Evolutionary conservation across 2,797 vertebrate genomes (phyloP), one percentile per base, ranked within the genome.

Genomic region (Sebastes ruberrimus): DNA sequence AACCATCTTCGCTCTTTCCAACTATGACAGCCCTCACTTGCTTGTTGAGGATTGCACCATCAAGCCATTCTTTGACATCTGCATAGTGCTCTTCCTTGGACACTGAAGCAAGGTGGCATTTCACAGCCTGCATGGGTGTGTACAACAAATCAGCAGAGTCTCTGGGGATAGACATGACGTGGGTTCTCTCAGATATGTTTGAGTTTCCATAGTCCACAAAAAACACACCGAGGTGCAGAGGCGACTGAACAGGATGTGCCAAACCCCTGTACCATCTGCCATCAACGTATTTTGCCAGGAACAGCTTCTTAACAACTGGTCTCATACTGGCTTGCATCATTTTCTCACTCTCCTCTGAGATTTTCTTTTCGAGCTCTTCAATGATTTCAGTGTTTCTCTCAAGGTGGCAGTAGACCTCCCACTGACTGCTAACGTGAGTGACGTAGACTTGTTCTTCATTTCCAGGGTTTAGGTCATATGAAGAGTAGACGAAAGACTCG

Each of bases 181-280:
- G 91, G 33, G 82, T 91, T 91, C 94, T 95, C 72, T 96, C 94
- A 16, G 95, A 94, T 55, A 97, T 89, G 5, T 89, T 86, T 69
- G 87, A 93, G 92, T 98, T 97, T 88, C 98, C 98, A 89, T 97
- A 99, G 91, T 99, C 98, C 64, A 99, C 98, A 93, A 97, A 99
- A 76, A 97, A 95, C 13, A 97, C 96, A 4, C 75, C 77, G 0
- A 96, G 66, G 81, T 95, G 94, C 63, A 94, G 89, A 2, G 93
- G 92, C 0, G 95, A 97, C 27, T 90, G 89, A 56, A 95, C 69
- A 18, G 95, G 93, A 65, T 76, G 80, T 11, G 75, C 89, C 64
- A 95, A 71, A 67, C 95, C 96, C 86, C 98, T 95, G 60, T 99
- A 99, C 93, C 96, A 98, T 3, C 94, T 88, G 22, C 96, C 96